phyloP scores from a whole-genome alignment of 1,140 invertebrate species.

The Drosophila paulistorum region DNA sequence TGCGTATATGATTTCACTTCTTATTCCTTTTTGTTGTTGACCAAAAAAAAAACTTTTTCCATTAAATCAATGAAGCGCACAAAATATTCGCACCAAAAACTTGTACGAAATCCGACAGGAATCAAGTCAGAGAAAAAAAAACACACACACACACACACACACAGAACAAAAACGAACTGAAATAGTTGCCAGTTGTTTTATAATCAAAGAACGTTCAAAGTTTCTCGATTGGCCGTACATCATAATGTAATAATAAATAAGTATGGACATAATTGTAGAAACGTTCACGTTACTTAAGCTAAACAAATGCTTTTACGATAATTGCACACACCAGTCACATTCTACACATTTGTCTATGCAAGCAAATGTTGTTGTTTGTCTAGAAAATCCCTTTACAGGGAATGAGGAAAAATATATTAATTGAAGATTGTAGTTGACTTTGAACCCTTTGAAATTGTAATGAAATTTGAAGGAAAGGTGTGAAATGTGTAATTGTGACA shows the following conservation, averaged over 20 bases:
- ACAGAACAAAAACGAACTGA: background rate
- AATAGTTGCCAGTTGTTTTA: conserved; percentile 1
- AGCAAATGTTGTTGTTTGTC: too few relatives aligned
- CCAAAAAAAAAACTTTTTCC: conserved; percentile 70
- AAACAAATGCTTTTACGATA: conserved; percentile 4
- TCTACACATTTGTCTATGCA: too few relatives aligned
- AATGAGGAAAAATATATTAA: too few relatives aligned
- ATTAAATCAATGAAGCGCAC: conserved; percentile 78
- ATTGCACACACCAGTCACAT: background rate
- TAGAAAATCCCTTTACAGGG: too few relatives aligned
- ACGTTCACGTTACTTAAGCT: conserved; percentile 4
- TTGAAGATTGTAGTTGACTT: too few relatives aligned
- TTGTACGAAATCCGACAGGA: conserved; percentile 39
- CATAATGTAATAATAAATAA: conserved; percentile 7
- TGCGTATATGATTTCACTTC: background rate
- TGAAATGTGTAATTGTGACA: too few relatives aligned
- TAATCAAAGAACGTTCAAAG: background rate
- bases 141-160: background rate
- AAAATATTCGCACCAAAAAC: conserved; percentile 70
- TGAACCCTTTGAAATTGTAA: too few relatives aligned
- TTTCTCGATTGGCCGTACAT: conserved; percentile 1
- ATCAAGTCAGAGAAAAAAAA: conserved; percentile 39
- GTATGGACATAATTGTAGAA: conserved; percentile 5
- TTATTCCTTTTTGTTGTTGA: conserved; percentile 15
- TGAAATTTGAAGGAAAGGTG: too few relatives aligned